Conservation (phyloP, 2,113 vertebrate genomes). For the Ginglymostoma cirratum region DNA sequence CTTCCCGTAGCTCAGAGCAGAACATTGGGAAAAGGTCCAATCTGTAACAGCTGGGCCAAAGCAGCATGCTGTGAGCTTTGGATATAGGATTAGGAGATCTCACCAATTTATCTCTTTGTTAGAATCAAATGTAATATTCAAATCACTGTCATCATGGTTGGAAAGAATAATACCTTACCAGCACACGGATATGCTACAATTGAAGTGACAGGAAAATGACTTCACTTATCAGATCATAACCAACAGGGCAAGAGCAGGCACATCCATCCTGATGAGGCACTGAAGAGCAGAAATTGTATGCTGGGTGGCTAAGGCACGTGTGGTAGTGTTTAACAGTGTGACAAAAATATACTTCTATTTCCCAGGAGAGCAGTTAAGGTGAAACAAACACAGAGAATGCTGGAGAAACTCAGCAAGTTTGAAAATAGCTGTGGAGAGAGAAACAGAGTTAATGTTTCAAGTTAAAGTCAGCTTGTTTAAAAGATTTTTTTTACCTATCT, state of each 20-base stretch:
- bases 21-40: background rate
- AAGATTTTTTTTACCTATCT: background rate
- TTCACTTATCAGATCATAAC: background rate
- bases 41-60: background rate
- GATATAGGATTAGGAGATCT: background rate
- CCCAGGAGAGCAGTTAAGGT: background rate
- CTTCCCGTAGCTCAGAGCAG: background rate
- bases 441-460: too few species aligned
- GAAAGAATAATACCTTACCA: background rate
- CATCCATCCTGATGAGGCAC: background rate
- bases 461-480: background rate
- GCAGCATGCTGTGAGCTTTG: background rate
- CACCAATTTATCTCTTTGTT: background rate
- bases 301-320: background rate
- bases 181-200: background rate
- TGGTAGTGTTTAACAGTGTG: background rate
- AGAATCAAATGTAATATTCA: background rate
- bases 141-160: background rate
- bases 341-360: background rate
- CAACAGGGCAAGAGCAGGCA: background rate
- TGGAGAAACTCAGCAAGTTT: too few species aligned
- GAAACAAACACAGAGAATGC: too few species aligned
- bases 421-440: too few species aligned
- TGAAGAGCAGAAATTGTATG: background rate
- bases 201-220: background rate